Percentiles rank a stretch among this genome's conserved stretches.
These are phyloP conservation scores for Drosophila malerkotliana DNA, from an alignment of 1,140 invertebrate species.

Conservation along the genomic window DNA sequence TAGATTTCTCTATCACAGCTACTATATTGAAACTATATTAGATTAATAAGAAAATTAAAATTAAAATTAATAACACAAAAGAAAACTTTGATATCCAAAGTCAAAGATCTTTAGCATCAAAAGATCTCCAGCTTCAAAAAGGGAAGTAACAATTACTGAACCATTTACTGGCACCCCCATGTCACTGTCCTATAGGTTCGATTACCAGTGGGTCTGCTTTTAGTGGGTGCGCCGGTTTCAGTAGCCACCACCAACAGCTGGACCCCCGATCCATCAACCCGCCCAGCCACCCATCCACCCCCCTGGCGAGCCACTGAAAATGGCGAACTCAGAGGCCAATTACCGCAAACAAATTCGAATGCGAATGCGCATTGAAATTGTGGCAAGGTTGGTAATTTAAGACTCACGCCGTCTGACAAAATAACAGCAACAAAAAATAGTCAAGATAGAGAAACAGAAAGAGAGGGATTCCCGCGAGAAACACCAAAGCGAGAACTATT, in stretches of 20 bases:
- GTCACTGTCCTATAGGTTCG: conserved; percentile 27
- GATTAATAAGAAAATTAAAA: too few relatives aligned
- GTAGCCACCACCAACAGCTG: conserved; percentile 47
- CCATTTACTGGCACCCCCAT: conserved; percentile 1
- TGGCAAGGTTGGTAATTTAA: conserved; percentile 83
- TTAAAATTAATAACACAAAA: too few relatives aligned
- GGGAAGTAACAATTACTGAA: neutral
- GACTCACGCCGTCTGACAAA: conserved; percentile 66
- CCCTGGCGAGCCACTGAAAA: conserved; percentile 16
- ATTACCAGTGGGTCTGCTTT: conserved; percentile 30
- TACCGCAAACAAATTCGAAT: conserved; percentile 82
- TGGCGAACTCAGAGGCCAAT: conserved; percentile 68
- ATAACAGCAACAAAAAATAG: conserved; percentile 19
- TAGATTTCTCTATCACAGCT: neutral
- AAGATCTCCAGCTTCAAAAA: neutral
- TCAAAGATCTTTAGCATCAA: neutral
- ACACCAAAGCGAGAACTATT: conserved; percentile 57
- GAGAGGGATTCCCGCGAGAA: conserved; percentile 26
- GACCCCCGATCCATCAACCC: conserved; percentile 24
- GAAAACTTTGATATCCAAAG: too few relatives aligned
- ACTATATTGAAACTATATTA: too few relatives aligned
- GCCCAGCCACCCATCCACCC: conserved; percentile 7
- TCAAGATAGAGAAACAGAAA: conserved; percentile 19
- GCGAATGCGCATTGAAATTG: conserved; percentile 81
- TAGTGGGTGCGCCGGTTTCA: conserved; percentile 66